Evolutionary conservation across 2,113 vertebrate genomes (phyloP).

Genomic region (Rallus limicola): DNA sequence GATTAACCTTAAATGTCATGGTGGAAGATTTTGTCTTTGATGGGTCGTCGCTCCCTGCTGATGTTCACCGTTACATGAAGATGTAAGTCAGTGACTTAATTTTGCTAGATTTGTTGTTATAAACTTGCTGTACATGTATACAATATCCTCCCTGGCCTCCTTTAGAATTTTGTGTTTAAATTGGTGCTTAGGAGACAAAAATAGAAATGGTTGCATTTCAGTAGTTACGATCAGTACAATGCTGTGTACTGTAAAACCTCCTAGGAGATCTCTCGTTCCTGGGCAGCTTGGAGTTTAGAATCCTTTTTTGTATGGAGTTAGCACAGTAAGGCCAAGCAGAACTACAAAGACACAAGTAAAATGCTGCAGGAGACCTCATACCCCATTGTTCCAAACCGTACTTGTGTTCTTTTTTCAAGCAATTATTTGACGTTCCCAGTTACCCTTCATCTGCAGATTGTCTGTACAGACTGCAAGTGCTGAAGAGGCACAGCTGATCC

Average conservation of each 20-base stretch:
- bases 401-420: not conserved
- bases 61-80: constrained; percentile 94
- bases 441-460: not conserved
- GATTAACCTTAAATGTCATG: constrained; percentile 91
- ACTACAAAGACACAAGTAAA: not conserved
- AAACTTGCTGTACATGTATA: not conserved
- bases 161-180: not conserved
- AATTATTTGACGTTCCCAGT: not conserved
- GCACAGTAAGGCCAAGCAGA: not conserved
- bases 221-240: not conserved
- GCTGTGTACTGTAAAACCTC: not conserved
- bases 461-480: not conserved
- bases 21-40: constrained; percentile 93
- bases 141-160: not conserved
- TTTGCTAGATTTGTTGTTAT: not conserved
- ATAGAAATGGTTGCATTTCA: not conserved
- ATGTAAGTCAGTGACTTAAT: constrained; percentile 73
- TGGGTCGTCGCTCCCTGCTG: constrained; percentile 88
- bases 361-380: not conserved
- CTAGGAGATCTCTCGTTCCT: not conserved
- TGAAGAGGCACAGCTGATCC: not conserved
- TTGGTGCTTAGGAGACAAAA: not conserved
- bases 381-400: not conserved
- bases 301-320: not conserved
- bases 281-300: not conserved